Conservation (phyloP, 2,113 vertebrate genomes). For the Chinchilla lanigera region DNA sequence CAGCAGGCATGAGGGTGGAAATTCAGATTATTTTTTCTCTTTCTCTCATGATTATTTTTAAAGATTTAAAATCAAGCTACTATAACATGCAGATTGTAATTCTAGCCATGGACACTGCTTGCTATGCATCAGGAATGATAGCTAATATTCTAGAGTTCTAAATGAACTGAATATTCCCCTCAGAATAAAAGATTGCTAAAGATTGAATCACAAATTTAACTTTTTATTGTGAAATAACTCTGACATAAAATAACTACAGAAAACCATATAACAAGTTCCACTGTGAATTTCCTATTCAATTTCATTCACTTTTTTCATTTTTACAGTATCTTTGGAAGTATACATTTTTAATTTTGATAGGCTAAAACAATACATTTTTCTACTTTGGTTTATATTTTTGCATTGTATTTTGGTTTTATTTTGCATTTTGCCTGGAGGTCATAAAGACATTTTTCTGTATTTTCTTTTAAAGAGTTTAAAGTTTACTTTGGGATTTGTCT, state of each 20-base stretch:
- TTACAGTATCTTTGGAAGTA: background rate
- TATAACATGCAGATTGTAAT: background rate
- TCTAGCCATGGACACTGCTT: background rate
- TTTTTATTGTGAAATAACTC: background rate
- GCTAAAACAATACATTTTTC: background rate
- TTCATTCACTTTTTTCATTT: background rate
- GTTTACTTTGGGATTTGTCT: background rate
- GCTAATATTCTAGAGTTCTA: background rate
- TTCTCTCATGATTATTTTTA: background rate
- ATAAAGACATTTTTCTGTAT: background rate
- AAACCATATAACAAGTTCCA: background rate
- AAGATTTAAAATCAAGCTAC: conserved; percentile 8
- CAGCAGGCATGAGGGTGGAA: background rate
- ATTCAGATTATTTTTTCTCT: background rate
- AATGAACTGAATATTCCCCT: background rate
- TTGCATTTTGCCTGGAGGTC: background rate
- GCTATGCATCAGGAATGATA: background rate
- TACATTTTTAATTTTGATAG: background rate
- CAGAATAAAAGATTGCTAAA: background rate
- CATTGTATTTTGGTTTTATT: no score
- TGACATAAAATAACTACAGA: background rate
- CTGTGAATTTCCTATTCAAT: background rate
- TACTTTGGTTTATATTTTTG: background rate
- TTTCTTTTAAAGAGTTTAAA: background rate
- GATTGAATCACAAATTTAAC: conserved; percentile 11